Base-by-base conservation (phyloP, 1,140 invertebrate genomes). In the Pygmarrhopalites habei region DNA sequence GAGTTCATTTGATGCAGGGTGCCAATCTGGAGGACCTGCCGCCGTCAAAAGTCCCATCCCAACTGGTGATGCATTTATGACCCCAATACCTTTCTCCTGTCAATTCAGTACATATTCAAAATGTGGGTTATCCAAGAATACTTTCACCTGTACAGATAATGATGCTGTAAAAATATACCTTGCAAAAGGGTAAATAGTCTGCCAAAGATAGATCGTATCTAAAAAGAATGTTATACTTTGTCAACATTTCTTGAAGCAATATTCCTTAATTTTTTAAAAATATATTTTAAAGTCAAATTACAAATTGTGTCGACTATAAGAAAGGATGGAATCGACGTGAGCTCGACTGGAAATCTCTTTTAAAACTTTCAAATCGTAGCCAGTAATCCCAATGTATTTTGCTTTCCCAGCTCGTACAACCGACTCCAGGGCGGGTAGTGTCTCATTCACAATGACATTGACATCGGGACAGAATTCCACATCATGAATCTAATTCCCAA, bases 401-500 rank as follows among this genome's bases (percentile, higher is more conserved):
- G 86, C 87, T 77, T 92, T 93, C 21, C 89, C 89, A 44, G 84
- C 79, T 15, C 83, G 78, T 17, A 87, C 84, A 17, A 61, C n/a
- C 1, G 59, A 53, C 39, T 88, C 82, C 19, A 95, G 73, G 12
- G 85, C 83, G 26, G 92, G 92, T 35, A 96, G 72, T 0, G 91
- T 93, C 79, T 95, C 89, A 30, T 89, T 87, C 2, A 94, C 68
- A 7, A 97, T 80, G 30, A 89, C 78, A 30, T 92, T 84, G 2
- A 86, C 73, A 62, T 81, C 83, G n/a, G 84, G 81, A 1, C 88
- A 87, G 76, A 94, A 96, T 73, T 95, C 92, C 51, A 91, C 79
- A 73, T 97, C 93, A 72, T 96, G 92, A 30, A 94, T 39, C n/a
- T n/a, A n/a, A n/a, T n/a, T n/a, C n/a, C n/a, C n/a, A n/a, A n/a